Evolutionary conservation across 2,888 invertebrate genomes (phyloP).

Genomic region (Oscheius sp.): DNA sequence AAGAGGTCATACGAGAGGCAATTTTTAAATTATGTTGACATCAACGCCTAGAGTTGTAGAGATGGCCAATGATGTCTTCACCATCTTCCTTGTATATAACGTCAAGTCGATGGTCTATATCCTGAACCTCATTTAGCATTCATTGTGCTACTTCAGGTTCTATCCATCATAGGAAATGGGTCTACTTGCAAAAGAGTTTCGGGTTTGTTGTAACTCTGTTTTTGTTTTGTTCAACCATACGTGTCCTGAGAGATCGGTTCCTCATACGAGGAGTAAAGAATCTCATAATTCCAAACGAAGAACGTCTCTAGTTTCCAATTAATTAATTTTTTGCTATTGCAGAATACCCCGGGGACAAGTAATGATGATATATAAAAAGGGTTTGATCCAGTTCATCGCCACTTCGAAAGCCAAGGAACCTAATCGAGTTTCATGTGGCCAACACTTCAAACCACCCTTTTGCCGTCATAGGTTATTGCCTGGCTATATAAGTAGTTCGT

Average conservation of each 20-base stretch:
- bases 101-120: too few species aligned
- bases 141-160: too few species aligned
- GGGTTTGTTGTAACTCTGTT: too few species aligned
- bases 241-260: too few species aligned
- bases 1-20: constrained; percentile 6
- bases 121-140: too few species aligned
- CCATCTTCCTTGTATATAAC: too few species aligned
- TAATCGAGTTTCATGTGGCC: constrained; percentile 23
- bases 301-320: constrained; percentile 1
- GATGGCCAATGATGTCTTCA: too few species aligned
- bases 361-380: constrained; percentile 22
- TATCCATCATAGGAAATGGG: too few species aligned
- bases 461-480: constrained; percentile 4
- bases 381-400: constrained; percentile 3
- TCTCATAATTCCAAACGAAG: not conserved
- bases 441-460: constrained; percentile 14
- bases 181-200: too few species aligned
- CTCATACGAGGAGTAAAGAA: too few species aligned
- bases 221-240: too few species aligned
- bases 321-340: constrained; percentile 16
- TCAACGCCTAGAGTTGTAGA: too few species aligned
- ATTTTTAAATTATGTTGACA: constrained; percentile 19
- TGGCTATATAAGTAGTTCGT: constrained; percentile 2
- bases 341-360: constrained; percentile 15
- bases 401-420: constrained; percentile 13